These are phyloP conservation scores for Osmoderma eremita DNA, from an alignment of 2,888 invertebrate species.

Conservation along the genomic window DNA sequence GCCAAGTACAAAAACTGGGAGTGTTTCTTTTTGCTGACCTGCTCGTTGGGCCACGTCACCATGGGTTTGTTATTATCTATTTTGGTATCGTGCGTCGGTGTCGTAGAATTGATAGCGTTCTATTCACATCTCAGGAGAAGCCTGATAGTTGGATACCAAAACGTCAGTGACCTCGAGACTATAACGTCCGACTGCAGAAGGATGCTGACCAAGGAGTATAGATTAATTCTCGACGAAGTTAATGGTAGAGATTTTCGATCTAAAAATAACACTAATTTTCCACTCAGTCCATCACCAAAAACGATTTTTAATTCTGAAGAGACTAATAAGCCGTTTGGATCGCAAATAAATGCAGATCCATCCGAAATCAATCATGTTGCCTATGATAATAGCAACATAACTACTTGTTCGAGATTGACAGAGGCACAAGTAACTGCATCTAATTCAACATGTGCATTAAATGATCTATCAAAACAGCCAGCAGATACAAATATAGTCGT, in stretches of 20 bases:
- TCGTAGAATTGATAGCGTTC: constrained; percentile 74
- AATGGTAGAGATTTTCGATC: constrained; percentile 63
- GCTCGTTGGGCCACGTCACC: constrained; percentile 48
- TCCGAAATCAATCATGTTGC: too few species aligned
- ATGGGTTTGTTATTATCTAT: constrained; percentile 82
- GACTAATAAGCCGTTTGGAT: too few species aligned
- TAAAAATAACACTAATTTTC: constrained; percentile 64
- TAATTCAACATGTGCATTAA: too few species aligned
- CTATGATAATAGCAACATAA: background rate
- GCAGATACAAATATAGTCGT: too few species aligned
- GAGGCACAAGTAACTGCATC: too few species aligned
- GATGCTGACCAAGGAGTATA: constrained; percentile 35
- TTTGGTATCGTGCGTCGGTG: constrained; percentile 79
- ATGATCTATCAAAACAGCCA: too few species aligned
- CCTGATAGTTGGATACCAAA: constrained; percentile 53
- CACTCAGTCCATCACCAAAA: constrained; percentile 37
- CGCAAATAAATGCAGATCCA: too few species aligned
- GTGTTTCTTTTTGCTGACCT: constrained; percentile 26
- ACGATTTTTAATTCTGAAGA: constrained; percentile 25
- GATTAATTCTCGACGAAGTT: constrained; percentile 63
- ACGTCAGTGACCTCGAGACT: constrained; percentile 63
- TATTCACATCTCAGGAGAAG: constrained; percentile 65
- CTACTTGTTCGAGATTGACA: too few species aligned
- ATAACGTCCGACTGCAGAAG: constrained; percentile 53
- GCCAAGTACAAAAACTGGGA: constrained; percentile 29